Evolutionary conservation across 35 echinoderm and acorn worm species (phyloP).

Genomic region (Heliocidaris erythrogramma): DNA sequence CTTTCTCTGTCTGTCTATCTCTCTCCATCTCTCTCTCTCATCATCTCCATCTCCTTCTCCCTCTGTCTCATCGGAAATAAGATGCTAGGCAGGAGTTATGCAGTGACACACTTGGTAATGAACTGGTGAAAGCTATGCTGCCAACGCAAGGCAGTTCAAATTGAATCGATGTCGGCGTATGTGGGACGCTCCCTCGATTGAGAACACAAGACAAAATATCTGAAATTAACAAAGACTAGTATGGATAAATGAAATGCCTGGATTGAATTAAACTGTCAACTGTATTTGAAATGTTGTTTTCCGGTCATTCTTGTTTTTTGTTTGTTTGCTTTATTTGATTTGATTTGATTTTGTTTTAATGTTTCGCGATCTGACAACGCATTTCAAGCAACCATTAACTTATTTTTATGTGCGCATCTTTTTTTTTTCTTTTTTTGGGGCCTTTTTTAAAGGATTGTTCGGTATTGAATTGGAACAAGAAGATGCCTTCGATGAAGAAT

Average conservation of each 20-base stretch:
- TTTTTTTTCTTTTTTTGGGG: too few relatives aligned
- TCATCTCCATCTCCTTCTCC: neutral
- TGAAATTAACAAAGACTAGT: neutral
- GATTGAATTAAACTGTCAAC: neutral
- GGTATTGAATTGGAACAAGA: too few relatives aligned
- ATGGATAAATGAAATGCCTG: neutral
- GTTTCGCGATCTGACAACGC: too few relatives aligned
- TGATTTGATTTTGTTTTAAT: too few relatives aligned
- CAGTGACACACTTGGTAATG: slow-evolving; percentile 4
- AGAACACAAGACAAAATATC: neutral
- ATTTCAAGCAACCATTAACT: too few relatives aligned
- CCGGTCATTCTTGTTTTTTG: too few relatives aligned
- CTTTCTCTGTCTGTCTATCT: neutral
- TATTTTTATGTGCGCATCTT: too few relatives aligned
- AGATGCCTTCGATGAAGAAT: too few relatives aligned
- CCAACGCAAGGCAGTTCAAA: neutral
- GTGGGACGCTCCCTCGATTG: neutral
- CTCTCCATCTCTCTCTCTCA: neutral
- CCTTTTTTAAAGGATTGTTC: too few relatives aligned
- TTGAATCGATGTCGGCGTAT: neutral
- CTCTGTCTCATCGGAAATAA: neutral
- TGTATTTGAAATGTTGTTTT: neutral
- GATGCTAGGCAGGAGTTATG: neutral
- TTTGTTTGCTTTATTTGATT: too few relatives aligned
- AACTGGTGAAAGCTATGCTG: slow-evolving; percentile 1